Evolutionary conservation across 2,797 vertebrate species (phyloP).

Genomic region (Sebastiscus tertius): DNA sequence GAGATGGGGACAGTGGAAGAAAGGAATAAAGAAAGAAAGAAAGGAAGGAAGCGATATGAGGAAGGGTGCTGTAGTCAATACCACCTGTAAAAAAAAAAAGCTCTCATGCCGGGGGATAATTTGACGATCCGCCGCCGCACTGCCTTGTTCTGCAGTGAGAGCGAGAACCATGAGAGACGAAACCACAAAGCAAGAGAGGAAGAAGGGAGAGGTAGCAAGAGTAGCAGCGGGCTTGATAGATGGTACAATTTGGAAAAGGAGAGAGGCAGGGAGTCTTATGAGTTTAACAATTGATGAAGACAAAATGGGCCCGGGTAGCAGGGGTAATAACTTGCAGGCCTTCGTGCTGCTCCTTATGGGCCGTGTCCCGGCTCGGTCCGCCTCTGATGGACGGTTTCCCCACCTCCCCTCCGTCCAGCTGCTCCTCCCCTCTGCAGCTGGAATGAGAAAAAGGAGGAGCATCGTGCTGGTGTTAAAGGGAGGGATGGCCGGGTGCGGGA

Average conservation of each 20-base stretch:
- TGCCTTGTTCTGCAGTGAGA: slow-evolving; percentile 64
- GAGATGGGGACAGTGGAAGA: slow-evolving; percentile 9
- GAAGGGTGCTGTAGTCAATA: slow-evolving; percentile 61
- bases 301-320: slow-evolving; percentile 76
- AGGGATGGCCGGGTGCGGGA: background rate
- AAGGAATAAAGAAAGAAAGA: slow-evolving; percentile 7
- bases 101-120: slow-evolving; percentile 70
- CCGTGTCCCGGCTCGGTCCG: slow-evolving; percentile 51
- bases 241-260: slow-evolving; percentile 81
- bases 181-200: slow-evolving; percentile 44
- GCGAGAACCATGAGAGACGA: slow-evolving; percentile 24
- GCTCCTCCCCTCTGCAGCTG: slow-evolving; percentile 41
- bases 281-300: slow-evolving; percentile 87
- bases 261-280: slow-evolving; percentile 82
- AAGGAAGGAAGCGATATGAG: slow-evolving; percentile 6
- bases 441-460: slow-evolving; percentile 52
- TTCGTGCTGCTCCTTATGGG: slow-evolving; percentile 74
- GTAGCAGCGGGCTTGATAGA: slow-evolving; percentile 76
- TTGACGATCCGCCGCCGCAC: slow-evolving; percentile 62
- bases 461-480: background rate
- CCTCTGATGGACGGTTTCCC: slow-evolving; percentile 69
- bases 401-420: slow-evolving; percentile 20
- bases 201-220: slow-evolving; percentile 43
- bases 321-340: slow-evolving; percentile 80
- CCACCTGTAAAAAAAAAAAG: slow-evolving; percentile 60